Evolutionary conservation across 2,797 vertebrate species (phyloP), one percentile per base, ranked within the genome.

Genomic region (Acrossocheilus wenchowensis): DNA sequence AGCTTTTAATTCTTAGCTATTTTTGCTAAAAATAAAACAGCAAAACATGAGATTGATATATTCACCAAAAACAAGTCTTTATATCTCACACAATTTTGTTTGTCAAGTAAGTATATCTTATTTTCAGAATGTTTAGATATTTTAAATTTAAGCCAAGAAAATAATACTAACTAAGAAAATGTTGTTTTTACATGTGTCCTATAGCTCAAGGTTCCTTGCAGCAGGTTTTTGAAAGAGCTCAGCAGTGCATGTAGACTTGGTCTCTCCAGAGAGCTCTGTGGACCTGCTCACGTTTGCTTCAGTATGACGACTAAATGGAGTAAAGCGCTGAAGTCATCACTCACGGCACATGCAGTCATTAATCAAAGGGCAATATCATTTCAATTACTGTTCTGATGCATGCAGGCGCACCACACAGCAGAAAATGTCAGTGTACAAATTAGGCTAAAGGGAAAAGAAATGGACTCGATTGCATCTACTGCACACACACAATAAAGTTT

Each of bases 361-460:
- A 79, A 71, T 72, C 66, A 79, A 26, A 80, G 30, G 41, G 12
- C 50, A 86, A 69, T 34, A 79, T 68, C 77, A 41, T 69, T 41
- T 41, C 45, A 80, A 72, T 69, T 72, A 79, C 80, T 15, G 48
- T 15, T 82, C 66, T 54, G 30, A 54, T 54, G 60, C 60, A 39
- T 2, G 54, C 11, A 45, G 60, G 41, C 26, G 41, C 60, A 48
- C 78, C 41, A 62, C 39, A 60, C 78, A 66, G n/a, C 60, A 66
- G 78, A 60, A 80, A 64, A 80, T 64, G 78, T 45, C 57, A 80
- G n/a, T 21, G 60, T 66, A 66, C 43, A 71, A 82, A 54, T 66
- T 41, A 64, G 48, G 23, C 48, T 52, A 39, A 54, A 71, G 34
- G 48, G 60, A 39, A 54, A 41, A 54, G 45, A 66, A 52, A 34